Conservation (phyloP, 2,888 invertebrate genomes). For the Rhagophthalmus giganteus region DNA sequence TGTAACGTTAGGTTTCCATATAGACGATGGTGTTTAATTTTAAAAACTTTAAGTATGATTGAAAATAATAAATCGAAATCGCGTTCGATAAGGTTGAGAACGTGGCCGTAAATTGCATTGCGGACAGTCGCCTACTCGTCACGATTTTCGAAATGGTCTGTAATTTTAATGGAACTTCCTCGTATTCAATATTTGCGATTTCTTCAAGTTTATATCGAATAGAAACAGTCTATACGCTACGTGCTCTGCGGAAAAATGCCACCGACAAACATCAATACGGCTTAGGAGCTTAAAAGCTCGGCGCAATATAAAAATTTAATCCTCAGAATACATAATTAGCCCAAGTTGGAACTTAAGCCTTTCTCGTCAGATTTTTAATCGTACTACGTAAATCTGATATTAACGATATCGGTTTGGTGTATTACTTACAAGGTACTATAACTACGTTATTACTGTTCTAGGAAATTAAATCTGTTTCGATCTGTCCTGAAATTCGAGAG, state of each 20-base stretch:
- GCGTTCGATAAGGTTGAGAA: too few relatives aligned
- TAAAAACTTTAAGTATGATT: too few relatives aligned
- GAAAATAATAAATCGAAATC: too few relatives aligned
- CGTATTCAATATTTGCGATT: too few relatives aligned
- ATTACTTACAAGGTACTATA: slow-evolving; percentile 1
- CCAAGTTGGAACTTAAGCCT: background rate
- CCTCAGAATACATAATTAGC: slow-evolving; percentile 2
- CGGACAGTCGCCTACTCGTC: too few relatives aligned
- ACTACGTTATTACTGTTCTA: slow-evolving; percentile 1
- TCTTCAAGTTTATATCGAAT: too few relatives aligned
- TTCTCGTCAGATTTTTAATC: background rate
- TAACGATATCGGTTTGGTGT: background rate
- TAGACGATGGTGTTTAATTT: too few relatives aligned
- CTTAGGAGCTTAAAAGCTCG: slow-evolving; percentile 10
- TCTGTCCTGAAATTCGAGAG: slow-evolving; percentile 6
- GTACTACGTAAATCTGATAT: background rate
- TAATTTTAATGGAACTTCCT: too few relatives aligned
- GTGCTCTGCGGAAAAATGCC: slow-evolving; percentile 3
- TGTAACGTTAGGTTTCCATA: too few relatives aligned
- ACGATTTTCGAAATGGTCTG: too few relatives aligned
- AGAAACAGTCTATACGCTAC: too few relatives aligned
- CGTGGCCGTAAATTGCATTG: too few relatives aligned
- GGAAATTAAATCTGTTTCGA: slow-evolving; percentile 12
- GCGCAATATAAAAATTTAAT: slow-evolving; percentile 12
- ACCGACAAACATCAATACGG: slow-evolving; percentile 9